Evolutionary conservation across 2,888 invertebrate genomes (phyloP), one percentile per base, ranked within the genome.

Genomic region (Scaptomyza reducta): DNA sequence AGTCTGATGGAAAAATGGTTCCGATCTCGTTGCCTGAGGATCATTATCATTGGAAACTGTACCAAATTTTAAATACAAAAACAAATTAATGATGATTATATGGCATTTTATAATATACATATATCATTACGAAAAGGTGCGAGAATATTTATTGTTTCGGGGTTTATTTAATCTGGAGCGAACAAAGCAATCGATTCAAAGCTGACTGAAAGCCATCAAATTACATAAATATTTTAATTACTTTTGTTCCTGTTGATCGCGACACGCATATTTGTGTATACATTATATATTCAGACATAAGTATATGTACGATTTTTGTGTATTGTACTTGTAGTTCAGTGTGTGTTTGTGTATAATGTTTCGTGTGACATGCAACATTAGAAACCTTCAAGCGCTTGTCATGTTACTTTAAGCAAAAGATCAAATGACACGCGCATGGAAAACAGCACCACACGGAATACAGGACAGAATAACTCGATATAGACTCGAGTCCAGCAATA

Each of bases 301-400:
- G 18, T 53, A 35, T 27, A 44, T 40, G 14, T 31, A 2, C 10
- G 31, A 16, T 2, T 25, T 35, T 40, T 47, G 33, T 55, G 38
- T 18, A 1, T 25, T 45, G 16, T 38, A n/a, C 18, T 9, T 31
- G 29, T 22, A 33, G 10, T 6, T 22, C 22, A n/a, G 16, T 55
- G 29, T 62, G 31, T 55, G 42, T 22, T 6, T 47, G 41, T 18
- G 41, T 14, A 3, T 3, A 1, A 35, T 18, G 13, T 16, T 58
- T 47, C 76, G 74, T 75, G 74, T 68, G 56, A 60, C 76, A 76
- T 74, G 76, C 76, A 71, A 76, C 76, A 63, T 59, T 70, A 40
- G n/a, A 35, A 57, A 55, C 56, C 65, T 66, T 59, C 50, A 51
- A 70, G 56, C 41, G 61, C 59, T 54, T 74, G 62, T 67, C 74